Percentiles rank a stretch among this genome's conserved stretches.
These are phyloP conservation scores for Apodemia hepburni DNA, from an alignment of 2,888 invertebrate species.

Conservation along the genomic window DNA sequence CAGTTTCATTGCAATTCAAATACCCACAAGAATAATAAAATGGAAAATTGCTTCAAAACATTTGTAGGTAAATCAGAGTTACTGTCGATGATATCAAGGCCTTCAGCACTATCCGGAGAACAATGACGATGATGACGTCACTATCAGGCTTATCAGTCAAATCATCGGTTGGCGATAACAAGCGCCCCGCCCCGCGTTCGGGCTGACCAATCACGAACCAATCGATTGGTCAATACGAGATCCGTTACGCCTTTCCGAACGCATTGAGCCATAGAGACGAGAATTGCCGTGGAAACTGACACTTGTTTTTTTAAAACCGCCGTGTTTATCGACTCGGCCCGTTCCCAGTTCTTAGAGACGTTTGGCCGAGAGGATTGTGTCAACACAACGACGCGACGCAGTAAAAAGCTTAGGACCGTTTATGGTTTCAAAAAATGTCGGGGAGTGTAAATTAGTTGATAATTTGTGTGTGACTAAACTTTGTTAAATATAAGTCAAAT, in stretches of 20 bases:
- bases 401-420: slow-evolving; percentile 63
- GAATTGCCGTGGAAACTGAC: slow-evolving; percentile 31
- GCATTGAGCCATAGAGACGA: slow-evolving; percentile 32
- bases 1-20: too few species aligned
- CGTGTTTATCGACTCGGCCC: slow-evolving; percentile 40
- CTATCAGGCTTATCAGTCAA: slow-evolving; percentile 49
- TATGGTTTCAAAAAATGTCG: slow-evolving; percentile 58
- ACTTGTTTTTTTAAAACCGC: slow-evolving; percentile 30
- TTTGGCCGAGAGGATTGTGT: slow-evolving; percentile 37
- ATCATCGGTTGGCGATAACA: slow-evolving; percentile 51
- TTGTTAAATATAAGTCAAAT: slow-evolving; percentile 74
- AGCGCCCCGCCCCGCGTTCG: slow-evolving; percentile 55
- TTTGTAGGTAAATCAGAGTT: background rate
- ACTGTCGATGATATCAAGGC: slow-evolving; percentile 18
- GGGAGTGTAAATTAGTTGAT: slow-evolving; percentile 74
- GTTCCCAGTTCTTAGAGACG: slow-evolving; percentile 40
- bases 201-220: slow-evolving; percentile 63
- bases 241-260: slow-evolving; percentile 45
- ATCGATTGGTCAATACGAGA: slow-evolving; percentile 64
- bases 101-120: slow-evolving; percentile 35
- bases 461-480: slow-evolving; percentile 76
- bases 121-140: slow-evolving; percentile 50
- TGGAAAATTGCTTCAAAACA: background rate
- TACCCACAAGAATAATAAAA: too few species aligned
- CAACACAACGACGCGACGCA: slow-evolving; percentile 40